Conservation (phyloP, 2,888 invertebrate species). For the Ischnura elegans region DNA sequence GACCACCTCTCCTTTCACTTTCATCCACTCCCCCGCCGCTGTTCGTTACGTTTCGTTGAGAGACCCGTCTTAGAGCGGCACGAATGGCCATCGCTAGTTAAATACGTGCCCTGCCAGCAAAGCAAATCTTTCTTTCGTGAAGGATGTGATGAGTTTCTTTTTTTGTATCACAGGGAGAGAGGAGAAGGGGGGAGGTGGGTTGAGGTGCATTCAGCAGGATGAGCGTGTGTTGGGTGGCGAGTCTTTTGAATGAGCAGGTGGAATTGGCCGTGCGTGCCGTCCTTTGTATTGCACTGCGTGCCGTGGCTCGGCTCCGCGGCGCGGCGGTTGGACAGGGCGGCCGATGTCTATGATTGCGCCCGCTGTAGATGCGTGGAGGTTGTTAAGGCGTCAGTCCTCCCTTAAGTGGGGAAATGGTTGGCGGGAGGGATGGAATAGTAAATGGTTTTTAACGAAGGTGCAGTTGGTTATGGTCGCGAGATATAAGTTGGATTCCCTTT, state of each 20-base stretch:
- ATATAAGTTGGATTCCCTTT: background rate
- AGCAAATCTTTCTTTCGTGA: constrained; percentile 24
- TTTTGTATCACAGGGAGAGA: background rate
- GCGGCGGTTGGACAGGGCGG: background rate
- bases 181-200: background rate
- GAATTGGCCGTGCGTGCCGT: constrained; percentile 25
- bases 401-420: background rate
- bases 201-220: background rate
- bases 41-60: background rate
- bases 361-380: background rate
- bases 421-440: background rate
- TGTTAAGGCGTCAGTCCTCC: background rate
- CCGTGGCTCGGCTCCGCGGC: too few species aligned
- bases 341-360: background rate
- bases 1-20: background rate
- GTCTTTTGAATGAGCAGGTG: constrained; percentile 2
- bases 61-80: background rate
- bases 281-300: background rate
- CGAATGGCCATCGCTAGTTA: background rate
- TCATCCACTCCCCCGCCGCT: background rate
- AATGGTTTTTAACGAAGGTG: constrained; percentile 18
- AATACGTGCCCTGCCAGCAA: background rate
- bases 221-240: background rate
- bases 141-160: background rate
- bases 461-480: background rate